Evolutionary conservation across 1,140 invertebrate species (phyloP).

Genomic region (Ephestia elutella): DNA sequence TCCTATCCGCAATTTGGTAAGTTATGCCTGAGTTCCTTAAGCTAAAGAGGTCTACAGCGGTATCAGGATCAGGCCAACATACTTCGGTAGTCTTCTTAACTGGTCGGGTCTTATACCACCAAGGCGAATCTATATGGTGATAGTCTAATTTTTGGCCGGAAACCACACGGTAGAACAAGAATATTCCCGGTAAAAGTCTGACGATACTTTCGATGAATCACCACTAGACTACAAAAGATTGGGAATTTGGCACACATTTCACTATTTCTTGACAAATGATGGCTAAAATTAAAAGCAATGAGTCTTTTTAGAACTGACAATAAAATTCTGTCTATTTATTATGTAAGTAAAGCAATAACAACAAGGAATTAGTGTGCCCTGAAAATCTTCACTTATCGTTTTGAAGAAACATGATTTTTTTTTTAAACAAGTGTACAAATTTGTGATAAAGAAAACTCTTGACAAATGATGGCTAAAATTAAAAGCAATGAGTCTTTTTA

Average conservation of each 20-base stretch:
- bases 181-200: neutral
- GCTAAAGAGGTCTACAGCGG: neutral
- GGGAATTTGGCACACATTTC: slow-evolving; percentile 38
- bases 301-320: slow-evolving; percentile 8
- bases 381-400: too few relatives aligned
- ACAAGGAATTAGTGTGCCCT: neutral
- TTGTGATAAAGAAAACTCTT: too few relatives aligned
- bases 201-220: slow-evolving; percentile 36
- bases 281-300: slow-evolving; percentile 54
- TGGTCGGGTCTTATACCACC: too few relatives aligned
- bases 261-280: slow-evolving; percentile 50
- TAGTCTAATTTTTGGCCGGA: too few relatives aligned
- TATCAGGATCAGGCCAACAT: too few relatives aligned
- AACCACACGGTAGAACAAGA: too few relatives aligned
- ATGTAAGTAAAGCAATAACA: neutral
- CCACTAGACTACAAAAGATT: slow-evolving; percentile 41
- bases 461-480: slow-evolving; percentile 59
- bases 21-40: neutral
- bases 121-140: too few relatives aligned
- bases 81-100: too few relatives aligned
- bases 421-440: too few relatives aligned
- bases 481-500: slow-evolving; percentile 33
- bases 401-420: too few relatives aligned
- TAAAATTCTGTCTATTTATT: neutral
- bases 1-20: neutral